Evolutionary conservation across 2,113 vertebrate genomes (phyloP).

Genomic region (Passer montanus): DNA sequence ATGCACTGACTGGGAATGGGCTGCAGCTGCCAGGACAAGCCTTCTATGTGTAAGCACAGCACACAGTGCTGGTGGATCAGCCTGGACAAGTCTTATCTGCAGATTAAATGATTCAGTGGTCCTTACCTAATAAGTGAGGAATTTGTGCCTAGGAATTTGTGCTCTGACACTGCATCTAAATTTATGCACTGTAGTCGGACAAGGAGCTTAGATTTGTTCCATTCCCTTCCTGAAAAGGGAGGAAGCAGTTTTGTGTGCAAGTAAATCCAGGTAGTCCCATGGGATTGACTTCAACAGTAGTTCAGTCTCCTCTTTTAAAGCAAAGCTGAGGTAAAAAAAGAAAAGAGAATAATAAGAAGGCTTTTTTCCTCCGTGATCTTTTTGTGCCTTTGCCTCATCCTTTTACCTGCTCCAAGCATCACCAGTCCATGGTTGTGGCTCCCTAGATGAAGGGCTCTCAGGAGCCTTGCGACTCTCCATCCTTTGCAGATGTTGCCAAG

Average conservation of each 20-base stretch:
- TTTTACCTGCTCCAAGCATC: neutral
- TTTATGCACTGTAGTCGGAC: neutral
- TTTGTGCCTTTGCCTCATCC: neutral
- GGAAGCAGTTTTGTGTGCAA: neutral
- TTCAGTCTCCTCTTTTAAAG: neutral
- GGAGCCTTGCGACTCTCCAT: neutral
- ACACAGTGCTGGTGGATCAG: neutral
- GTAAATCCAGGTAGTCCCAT: slow-evolving; percentile 14
- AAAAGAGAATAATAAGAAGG: neutral
- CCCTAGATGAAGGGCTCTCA: neutral
- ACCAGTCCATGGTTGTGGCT: neutral
- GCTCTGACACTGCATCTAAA: slow-evolving; percentile 21
- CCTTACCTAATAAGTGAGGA: slow-evolving; percentile 59
- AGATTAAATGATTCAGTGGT: slow-evolving; percentile 62
- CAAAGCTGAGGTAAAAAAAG: neutral
- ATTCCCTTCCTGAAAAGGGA: slow-evolving; percentile 16
- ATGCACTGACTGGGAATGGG: neutral
- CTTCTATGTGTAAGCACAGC: neutral
- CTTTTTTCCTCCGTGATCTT: neutral
- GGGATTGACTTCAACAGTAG: neutral
- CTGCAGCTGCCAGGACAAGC: neutral
- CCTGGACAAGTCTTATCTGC: slow-evolving; percentile 49
- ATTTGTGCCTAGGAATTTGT: slow-evolving; percentile 52
- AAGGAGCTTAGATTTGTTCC: slow-evolving; percentile 35
- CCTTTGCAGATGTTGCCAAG: neutral